Evolutionary conservation across 2,797 vertebrate species (phyloP), one percentile per base, ranked within the genome.

Genomic region (Siniperca obscura): DNA sequence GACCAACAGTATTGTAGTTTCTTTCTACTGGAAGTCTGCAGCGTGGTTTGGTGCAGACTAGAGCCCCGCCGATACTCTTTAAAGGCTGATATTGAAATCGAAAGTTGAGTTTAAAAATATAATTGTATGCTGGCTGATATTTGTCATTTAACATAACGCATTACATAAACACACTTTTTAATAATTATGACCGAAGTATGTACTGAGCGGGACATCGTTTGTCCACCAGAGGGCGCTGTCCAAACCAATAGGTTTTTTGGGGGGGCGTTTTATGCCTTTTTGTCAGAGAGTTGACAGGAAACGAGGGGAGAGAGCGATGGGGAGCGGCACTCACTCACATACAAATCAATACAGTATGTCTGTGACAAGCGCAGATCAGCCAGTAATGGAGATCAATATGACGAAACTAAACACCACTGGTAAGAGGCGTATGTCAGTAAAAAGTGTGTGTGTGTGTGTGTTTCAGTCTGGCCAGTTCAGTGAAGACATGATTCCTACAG

Each of bases 401-500:
- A 21, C 19, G 17, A 7, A 16, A 5, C 16, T 50, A 7, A 21
- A 21, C 7, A 21, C 19, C 7, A 7, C 19, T 50, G 7, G 3
- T 42, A n/a, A n/a, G 52, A 21, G 36, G 36, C 25, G 48, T 67
- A 0, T 66, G 14, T 74, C 38, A 42, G n/a, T 30, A 46, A 25
- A 12, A 36, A 1, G 48, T 81, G 25, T 82, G 69, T 78, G 36
- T 36, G 9, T 76, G 25, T 83, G 57, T 88, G 46, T 80, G 66
- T 89, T 93, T 19, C 88, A 99, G 98, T 99, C 98, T 7, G 98
- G 98, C 70, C 98, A 99, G 69, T 99, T 99, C 95, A 99, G 97
- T 83, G 98, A 99, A 95, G 98, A 99, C 92, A 99, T 99, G 98
- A 99, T 99, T 87, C 98, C 98, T 57, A 99, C 98, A 5, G 98